Evolutionary conservation across 2,113 vertebrate genomes (phyloP), one percentile per base, ranked within the genome.

Genomic region (Heloderma charlesbogerti): DNA sequence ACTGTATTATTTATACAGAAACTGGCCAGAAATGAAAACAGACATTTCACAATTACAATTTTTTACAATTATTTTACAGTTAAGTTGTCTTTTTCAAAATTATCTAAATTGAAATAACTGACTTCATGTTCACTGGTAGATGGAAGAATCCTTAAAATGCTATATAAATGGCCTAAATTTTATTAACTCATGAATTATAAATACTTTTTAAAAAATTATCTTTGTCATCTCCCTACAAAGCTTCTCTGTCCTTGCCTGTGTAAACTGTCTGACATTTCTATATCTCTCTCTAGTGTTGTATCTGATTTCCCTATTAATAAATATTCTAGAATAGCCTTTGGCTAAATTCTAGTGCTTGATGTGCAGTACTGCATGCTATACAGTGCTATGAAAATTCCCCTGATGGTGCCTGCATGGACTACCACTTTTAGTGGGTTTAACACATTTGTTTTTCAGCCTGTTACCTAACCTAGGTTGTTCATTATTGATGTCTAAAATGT

Each of bases 221-320:
- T 78, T 69, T 57, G 22, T n/a, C 15, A 45, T 37, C 87, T 89
- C 48, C 0, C 89, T 69, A 51, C 1, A 89, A 83, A 86, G 54
- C 15, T 25, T 1, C 16, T 25, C 4, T 91, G 84, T 71, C 57
- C 9, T 43, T 91, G 85, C n/a, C 1, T 92, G 37, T 54, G 69
- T 57, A 18, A 91, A 87, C 83, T 66, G 85, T 66, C 43, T 88
- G 93, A 69, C 40, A 57, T 85, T 88, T 91, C 77, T 82, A 3
- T 13, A 54, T n/a, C 31, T 93, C 88, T 69, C 51, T 67, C 93
- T 67, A 90, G 80, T 54, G 87, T 80, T 93, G 77, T 92, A 94
- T 88, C 77, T 93, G 88, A 93, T 94, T 95, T 95, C 88, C 92
- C 87, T 92, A 86, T 84, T 85, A 94, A 95, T 94, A 93, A 94